Evolutionary conservation across 2,888 invertebrate species (phyloP).

Genomic region (Thera obeliscata): DNA sequence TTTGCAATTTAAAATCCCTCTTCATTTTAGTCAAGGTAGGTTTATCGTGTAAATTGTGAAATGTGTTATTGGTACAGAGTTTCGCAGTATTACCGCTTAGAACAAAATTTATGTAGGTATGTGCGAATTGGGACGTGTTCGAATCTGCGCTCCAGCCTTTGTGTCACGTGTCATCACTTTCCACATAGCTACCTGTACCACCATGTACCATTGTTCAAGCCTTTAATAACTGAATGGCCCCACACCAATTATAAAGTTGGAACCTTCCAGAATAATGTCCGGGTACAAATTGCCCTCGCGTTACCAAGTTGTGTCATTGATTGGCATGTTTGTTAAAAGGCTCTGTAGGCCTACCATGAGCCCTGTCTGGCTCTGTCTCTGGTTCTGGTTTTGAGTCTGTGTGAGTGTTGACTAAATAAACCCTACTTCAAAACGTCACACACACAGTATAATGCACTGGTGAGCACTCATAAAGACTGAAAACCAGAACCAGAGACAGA

Average conservation of each 20-base stretch:
- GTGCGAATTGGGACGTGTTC: constrained; percentile 17
- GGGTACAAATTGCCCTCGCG: constrained; percentile 47
- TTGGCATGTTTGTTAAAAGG: constrained; percentile 44
- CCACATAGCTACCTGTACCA: constrained; percentile 1
- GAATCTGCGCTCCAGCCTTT: constrained; percentile 23
- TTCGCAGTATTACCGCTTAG: constrained; percentile 5
- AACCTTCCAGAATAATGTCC: constrained; percentile 35
- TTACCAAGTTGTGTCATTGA: constrained; percentile 41
- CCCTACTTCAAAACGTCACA: too few species aligned
- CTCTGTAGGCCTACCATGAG: background rate
- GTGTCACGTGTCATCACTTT: constrained; percentile 25
- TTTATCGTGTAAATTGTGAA: background rate
- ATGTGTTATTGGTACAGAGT: constrained; percentile 1
- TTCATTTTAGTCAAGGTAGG: background rate
- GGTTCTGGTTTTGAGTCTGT: too few species aligned
- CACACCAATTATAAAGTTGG: constrained; percentile 61
- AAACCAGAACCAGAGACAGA: too few species aligned
- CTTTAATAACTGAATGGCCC: constrained; percentile 37
- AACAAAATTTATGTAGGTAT: constrained; percentile 4
- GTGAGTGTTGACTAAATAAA: too few species aligned
- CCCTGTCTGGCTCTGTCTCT: too few species aligned
- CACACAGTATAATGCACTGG: too few species aligned
- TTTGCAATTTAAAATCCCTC: background rate
- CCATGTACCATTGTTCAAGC: constrained; percentile 25
- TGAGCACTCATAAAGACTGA: too few species aligned